Base-by-base conservation (phyloP, 2,113 vertebrate genomes). In the Rhea pennata region DNA sequence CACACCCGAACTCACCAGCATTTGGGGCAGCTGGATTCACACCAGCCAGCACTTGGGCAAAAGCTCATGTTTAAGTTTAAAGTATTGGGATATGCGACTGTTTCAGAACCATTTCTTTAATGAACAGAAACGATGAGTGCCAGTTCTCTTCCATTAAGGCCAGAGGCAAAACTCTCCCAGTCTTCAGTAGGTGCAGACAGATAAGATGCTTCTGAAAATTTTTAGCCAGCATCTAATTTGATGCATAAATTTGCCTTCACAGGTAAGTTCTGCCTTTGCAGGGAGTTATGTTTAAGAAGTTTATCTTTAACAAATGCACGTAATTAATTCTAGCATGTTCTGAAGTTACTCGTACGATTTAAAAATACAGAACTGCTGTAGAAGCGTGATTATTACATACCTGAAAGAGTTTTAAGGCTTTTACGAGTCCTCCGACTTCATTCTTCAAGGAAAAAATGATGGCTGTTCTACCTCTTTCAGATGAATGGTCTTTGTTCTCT, bases 361-460 rank as follows among this genome's bases (percentile, higher is more conserved):
- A 40, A 83, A 92, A 88, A 74, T 5, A 59, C 7, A 21, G 33
- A 46, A 27, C 48, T 80, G 48, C 42, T 85, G 22, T n/a, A 95
- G 33, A 75, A 65, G 48, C 58, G 54, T 3, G 4, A 31, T 88
- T 48, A 87, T 20, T 24, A 20, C 81, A 51, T 96, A 99, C 99
- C 98, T 99, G 99, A 94, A 99, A 99, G 81, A 99, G 98, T 98
- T 99, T 99, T 48, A 99, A 98, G 13, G 99, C 99, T 97, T 99
- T 99, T 40, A 99, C 98, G 67, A 99, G 99, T 75, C 99, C 99
- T 91, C 99, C 99, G 5, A 99, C 98, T 98, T 99, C 99, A 98
- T 99, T 99, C 96, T 99, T 99, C 89, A 99, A 98, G 59, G 99
- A 99, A 97, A 99, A 99, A 95, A 99, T 98, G 3, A 99, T 98